A percentile compares a stretch with the other conserved stretches of the same genome.
These are phyloP conservation scores for Channa striata DNA, from an alignment of 2,797 vertebrate genomes.

Conservation along the genomic window DNA sequence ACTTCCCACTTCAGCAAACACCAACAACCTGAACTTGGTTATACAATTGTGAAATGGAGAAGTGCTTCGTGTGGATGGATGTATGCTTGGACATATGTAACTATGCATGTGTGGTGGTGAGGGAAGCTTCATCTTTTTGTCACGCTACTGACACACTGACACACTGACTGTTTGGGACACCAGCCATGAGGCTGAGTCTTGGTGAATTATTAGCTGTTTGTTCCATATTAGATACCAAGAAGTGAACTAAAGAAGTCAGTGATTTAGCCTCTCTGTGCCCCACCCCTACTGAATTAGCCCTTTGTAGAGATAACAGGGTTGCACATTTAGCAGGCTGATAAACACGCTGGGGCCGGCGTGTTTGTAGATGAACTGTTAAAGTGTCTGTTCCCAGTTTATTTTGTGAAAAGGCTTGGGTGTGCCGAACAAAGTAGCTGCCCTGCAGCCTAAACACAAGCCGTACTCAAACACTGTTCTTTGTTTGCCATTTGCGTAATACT, in stretches of 20 bases:
- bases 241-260: constrained; percentile 44
- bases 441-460: constrained; percentile 8
- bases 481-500: constrained; percentile 19
- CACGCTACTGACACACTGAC: constrained; percentile 56
- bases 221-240: constrained; percentile 40
- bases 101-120: not conserved
- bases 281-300: constrained; percentile 54
- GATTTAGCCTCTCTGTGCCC: constrained; percentile 43
- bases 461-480: constrained; percentile 3
- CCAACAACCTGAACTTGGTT: not conserved
- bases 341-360: constrained; percentile 41
- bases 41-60: constrained; percentile 1
- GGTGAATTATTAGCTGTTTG: constrained; percentile 25
- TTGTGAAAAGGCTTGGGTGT: constrained; percentile 46
- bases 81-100: not conserved
- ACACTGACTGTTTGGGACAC: constrained; percentile 52
- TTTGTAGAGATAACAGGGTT: constrained; percentile 65
- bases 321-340: constrained; percentile 64
- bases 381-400: constrained; percentile 30
- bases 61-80: not conserved
- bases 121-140: constrained; percentile 8
- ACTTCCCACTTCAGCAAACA: constrained; percentile 14
- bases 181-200: not conserved
- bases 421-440: constrained; percentile 1
- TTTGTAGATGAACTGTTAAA: constrained; percentile 31